These are phyloP conservation scores for Lamprologus tigripictilis DNA, from an alignment of 2,113 vertebrate genomes.

Conservation along the genomic window DNA sequence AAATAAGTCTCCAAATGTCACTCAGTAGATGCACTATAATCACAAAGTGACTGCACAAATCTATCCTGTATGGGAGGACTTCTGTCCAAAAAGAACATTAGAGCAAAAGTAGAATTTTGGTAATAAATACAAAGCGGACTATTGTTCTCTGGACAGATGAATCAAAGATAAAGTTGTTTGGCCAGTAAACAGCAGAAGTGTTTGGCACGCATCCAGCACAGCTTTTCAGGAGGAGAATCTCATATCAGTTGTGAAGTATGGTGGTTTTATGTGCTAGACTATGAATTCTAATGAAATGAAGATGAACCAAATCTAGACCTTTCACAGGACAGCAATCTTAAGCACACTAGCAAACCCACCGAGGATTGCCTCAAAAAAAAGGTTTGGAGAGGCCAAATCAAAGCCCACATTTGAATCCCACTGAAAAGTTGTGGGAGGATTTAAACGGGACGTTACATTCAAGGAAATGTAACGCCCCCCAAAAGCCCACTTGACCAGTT, in stretches of 20 bases:
- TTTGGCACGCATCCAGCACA: neutral
- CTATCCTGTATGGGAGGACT: neutral
- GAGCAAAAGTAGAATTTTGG: neutral
- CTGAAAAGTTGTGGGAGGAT: neutral
- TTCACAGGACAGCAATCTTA: neutral
- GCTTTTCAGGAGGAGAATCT: neutral
- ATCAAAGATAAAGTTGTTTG: neutral
- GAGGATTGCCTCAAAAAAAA: neutral
- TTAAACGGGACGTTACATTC: neutral
- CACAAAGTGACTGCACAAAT: neutral
- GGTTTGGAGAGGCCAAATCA: neutral
- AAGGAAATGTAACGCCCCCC: neutral
- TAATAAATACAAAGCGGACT: neutral
- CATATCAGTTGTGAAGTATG: neutral
- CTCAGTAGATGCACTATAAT: neutral
- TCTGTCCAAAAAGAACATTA: neutral
- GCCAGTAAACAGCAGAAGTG: neutral
- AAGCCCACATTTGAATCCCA: neutral
- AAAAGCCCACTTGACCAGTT: neutral
- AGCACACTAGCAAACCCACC: neutral
- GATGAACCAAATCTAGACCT: neutral
- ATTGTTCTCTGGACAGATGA: neutral
- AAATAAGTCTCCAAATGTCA: neutral
- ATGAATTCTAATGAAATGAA: neutral
- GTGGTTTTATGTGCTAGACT: neutral